Base-by-base conservation (phyloP, 2,888 invertebrate species). In the Microctonus brassicae region DNA sequence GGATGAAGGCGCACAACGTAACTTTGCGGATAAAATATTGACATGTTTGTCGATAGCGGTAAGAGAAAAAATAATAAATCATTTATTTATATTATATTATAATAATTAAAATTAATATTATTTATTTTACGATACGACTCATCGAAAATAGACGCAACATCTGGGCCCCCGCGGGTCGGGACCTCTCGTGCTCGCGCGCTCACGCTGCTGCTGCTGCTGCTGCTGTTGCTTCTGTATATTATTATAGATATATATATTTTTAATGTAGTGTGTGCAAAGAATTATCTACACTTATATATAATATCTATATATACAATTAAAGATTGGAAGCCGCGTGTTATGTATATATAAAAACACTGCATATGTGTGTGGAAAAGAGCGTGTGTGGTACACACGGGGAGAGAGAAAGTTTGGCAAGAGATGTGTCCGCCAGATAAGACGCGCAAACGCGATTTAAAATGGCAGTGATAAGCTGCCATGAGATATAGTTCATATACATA, bases 1-100 rank as follows among this genome's bases (percentile, higher is more conserved):
- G 89, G 92, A 92, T 90, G 92, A 92, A 90, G 92, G 91, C 89
- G 90, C 91, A 88, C 91, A 92, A 89, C 90, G 91, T 85, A 91
- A 90, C 84, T 91, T 91, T 86, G 90, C 91, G 90, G 90, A 91
- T 89, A 91, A 92, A 91, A 92, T 89, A 76, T 80, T 82, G 69
- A 80, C 83, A 78, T 87, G 85, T 78, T 82, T 87, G 70, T 83
- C 85, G 75, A 84, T 87, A 75, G 80, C 84, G 83, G 87, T 87
- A 78, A 82, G 85, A 17, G 17, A 17, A 47, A n/a, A n/a, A n/a
- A n/a, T n/a, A 20, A 42, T 61, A 11, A 22, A 22, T 24, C 24
- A 24, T 24, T 62, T 53, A 52, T 64, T 36, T 26, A 29, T 33
- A n/a, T n/a, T n/a, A n/a, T n/a, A n/a, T 11, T 22, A 52, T 33